Evolutionary conservation across 2,888 invertebrate species (phyloP), one percentile per base, ranked within the genome.

Genomic region (Zootermopsis nevadensis): DNA sequence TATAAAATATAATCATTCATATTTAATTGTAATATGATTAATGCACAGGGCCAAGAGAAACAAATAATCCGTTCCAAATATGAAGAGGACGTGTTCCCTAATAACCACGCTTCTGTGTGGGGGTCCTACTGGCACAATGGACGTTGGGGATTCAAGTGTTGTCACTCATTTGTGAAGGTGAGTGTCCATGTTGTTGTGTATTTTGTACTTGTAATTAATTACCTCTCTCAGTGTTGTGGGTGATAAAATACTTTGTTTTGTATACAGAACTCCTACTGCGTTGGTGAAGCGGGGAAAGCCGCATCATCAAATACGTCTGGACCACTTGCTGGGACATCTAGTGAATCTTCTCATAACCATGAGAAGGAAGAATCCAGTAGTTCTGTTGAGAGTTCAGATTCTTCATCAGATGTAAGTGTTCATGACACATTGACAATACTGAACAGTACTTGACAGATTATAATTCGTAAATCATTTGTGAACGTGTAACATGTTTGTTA

Each of bases 131-230:
- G 99, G 99, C 93, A 93, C 86, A 94, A 94, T 80, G 98, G 98
- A 0, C 92, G 93, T 84, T 99, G 99, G 99, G 99, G 99, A 0
- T 99, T 94, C 90, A 95, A 95, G 88, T 99, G 99, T 88, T 99
- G 99, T 89, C 95, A 98, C 88, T 97, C 97, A 0, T 94, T 95
- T 85, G 93, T 99, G 15, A 95, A 95, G 91, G 93, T 93, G 89
- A 81, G 84, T 30, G 42, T 38, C 19, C 30, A 30, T 42, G 42
- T 77, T 77, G 2, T 15, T 4, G 19, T 60, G 60, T 60, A 60
- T n/a, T 60, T 27, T 27, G n/a, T 60, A 60, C 7, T 60, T n/a
- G 27, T 12, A 60, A 60, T 2, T n/a, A n/a, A n/a, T n/a, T n/a
- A n/a, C n/a, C n/a, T 27, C 15, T 27, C n/a, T 60, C 22, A n/a